Evolutionary conservation across 1,140 invertebrate genomes (phyloP).

Genomic region (Pseudachorutes palmiensis): DNA sequence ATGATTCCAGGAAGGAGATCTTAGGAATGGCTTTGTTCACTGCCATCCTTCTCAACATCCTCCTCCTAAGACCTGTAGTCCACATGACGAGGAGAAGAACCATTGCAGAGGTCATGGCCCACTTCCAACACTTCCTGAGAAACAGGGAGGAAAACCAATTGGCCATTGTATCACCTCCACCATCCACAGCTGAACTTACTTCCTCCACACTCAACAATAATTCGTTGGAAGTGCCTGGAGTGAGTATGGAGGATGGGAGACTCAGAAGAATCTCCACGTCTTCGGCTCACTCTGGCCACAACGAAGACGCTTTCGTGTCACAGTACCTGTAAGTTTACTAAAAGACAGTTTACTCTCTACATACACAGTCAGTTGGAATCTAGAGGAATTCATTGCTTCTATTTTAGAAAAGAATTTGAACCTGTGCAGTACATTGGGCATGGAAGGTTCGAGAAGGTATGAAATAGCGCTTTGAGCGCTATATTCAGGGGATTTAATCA

Average conservation of each 20-base stretch:
- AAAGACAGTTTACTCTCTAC: neutral
- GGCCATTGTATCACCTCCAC: neutral
- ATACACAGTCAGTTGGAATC: neutral
- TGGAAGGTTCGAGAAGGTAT: too few relatives aligned
- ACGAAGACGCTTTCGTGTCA: conserved; percentile 46
- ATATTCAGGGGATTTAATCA: too few relatives aligned
- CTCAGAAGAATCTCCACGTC: conserved; percentile 31
- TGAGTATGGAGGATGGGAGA: too few relatives aligned
- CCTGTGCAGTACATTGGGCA: conserved; percentile 72
- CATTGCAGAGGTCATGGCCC: conserved; percentile 23
- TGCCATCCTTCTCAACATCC: conserved; percentile 41
- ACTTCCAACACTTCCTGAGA: neutral
- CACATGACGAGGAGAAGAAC: conserved; percentile 21
- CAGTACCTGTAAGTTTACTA: conserved; percentile 57
- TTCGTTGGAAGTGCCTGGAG: neutral
- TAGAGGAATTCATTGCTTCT: too few relatives aligned
- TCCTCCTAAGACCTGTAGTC: conserved; percentile 31
- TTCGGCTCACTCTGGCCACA: conserved; percentile 15
- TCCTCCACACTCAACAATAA: neutral
- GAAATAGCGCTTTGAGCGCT: too few relatives aligned
- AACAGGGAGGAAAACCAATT: neutral
- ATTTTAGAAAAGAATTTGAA: conserved; percentile 60
- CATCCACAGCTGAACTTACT: too few relatives aligned
- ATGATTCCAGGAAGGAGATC: conserved; percentile 60
- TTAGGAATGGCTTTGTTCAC: conserved; percentile 57